Percentiles rank a stretch among this genome's conserved stretches.
Evolutionary conservation across 2,888 invertebrate genomes (phyloP).

Genomic region (Drosophila paracracens): DNA sequence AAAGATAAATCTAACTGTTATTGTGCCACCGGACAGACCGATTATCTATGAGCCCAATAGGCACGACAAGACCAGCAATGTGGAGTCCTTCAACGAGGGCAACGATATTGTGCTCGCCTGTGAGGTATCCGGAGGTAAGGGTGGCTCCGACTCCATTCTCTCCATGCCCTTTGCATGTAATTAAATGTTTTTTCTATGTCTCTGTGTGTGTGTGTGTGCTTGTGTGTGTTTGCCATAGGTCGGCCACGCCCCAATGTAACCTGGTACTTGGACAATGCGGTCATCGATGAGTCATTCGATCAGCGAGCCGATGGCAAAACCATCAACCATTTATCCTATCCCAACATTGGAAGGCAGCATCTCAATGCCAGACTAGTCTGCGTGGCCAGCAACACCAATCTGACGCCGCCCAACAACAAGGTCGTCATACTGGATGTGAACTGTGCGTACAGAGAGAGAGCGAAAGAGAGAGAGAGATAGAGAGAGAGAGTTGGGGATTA

Average conservation of each 20-base stretch:
- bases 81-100: slow-evolving; percentile 94
- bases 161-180: slow-evolving; percentile 9
- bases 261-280: slow-evolving; percentile 94
- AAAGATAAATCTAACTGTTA: slow-evolving; percentile 91
- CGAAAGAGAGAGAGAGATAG: neutral
- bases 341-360: slow-evolving; percentile 92
- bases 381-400: slow-evolving; percentile 94
- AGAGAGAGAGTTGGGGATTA: neutral
- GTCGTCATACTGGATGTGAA: slow-evolving; percentile 93
- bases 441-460: slow-evolving; percentile 88
- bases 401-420: slow-evolving; percentile 91
- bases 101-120: slow-evolving; percentile 92
- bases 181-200: slow-evolving; percentile 9
- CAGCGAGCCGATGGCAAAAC: slow-evolving; percentile 89
- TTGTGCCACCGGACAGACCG: slow-evolving; percentile 93
- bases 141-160: neutral
- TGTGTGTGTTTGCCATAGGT: slow-evolving; percentile 85
- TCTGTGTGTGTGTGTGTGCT: neutral
- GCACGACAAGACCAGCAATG: slow-evolving; percentile 90
- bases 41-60: slow-evolving; percentile 92
- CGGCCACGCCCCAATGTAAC: slow-evolving; percentile 91
- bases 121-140: slow-evolving; percentile 93
- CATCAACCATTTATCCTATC: slow-evolving; percentile 92
- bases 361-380: slow-evolving; percentile 93
- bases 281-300: slow-evolving; percentile 93